Percentiles rank a stretch among this genome's conserved stretches.
Evolutionary conservation across 2,888 invertebrate genomes (phyloP).

Genomic region (Xiphydria camelus): DNA sequence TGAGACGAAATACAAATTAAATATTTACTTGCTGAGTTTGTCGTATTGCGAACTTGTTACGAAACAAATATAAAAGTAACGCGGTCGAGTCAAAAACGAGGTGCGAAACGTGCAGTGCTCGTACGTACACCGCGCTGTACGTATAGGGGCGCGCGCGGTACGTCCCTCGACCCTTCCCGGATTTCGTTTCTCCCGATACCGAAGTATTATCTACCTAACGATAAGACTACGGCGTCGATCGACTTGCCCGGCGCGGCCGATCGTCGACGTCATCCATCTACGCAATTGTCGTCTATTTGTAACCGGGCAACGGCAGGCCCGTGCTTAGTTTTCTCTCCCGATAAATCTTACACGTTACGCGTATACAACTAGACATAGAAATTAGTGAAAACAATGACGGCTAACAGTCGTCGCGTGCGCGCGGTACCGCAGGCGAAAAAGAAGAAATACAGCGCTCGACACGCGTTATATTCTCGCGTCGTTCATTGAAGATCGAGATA

Average conservation of each 20-base stretch:
- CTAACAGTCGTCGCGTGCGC: slow-evolving; percentile 12
- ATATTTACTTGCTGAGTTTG: slow-evolving; percentile 4
- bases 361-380: slow-evolving; percentile 24
- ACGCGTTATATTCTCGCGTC: too few relatives aligned
- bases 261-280: slow-evolving; percentile 11
- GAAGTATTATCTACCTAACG: background rate
- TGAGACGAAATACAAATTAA: slow-evolving; percentile 31
- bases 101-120: too few relatives aligned
- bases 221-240: too few relatives aligned
- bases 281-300: slow-evolving; percentile 19
- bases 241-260: too few relatives aligned
- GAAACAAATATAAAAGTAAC: too few relatives aligned
- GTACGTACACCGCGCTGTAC: too few relatives aligned
- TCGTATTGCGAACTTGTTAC: slow-evolving; percentile 15
- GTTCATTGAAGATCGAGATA: too few relatives aligned
- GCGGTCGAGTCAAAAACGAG: too few relatives aligned
- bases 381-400: slow-evolving; percentile 28
- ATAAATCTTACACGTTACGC: too few relatives aligned
- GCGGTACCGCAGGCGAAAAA: too few relatives aligned
- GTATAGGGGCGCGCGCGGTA: too few relatives aligned
- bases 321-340: slow-evolving; percentile 8
- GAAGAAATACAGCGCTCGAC: too few relatives aligned
- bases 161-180: background rate
- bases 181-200: background rate
- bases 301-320: slow-evolving; percentile 12